Conservation (phyloP, 2,797 vertebrate genomes). For the Echeneis naucrates region DNA sequence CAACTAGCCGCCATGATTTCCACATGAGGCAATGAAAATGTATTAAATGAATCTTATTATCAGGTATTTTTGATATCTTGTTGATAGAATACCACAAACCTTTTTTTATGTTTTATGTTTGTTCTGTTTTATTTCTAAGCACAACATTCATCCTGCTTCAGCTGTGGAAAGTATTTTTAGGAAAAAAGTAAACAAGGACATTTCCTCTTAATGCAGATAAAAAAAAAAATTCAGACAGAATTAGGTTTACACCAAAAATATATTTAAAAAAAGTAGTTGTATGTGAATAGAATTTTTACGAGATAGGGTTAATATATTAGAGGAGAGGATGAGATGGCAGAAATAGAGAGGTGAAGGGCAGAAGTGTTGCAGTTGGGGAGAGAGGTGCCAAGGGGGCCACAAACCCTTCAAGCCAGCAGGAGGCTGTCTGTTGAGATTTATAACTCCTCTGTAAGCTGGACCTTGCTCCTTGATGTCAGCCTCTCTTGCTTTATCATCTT, state of each 20-base stretch:
- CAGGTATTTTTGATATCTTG: neutral
- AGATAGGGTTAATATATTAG: constrained; percentile 20
- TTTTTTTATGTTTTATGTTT: too few relatives aligned
- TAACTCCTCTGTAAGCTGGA: constrained; percentile 53
- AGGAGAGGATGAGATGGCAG: constrained; percentile 24
- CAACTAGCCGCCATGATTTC: neutral
- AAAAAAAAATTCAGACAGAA: constrained; percentile 9
- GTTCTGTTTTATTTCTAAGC: too few relatives aligned
- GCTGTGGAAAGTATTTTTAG: neutral
- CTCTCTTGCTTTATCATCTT: constrained; percentile 54
- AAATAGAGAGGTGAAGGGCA: constrained; percentile 34
- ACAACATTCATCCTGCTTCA: neutral
- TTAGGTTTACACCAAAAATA: neutral
- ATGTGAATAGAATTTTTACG: neutral
- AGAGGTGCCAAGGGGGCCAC: constrained; percentile 60
- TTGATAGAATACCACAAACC: neutral
- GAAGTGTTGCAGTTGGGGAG: constrained; percentile 25
- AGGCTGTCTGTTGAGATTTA: constrained; percentile 68
- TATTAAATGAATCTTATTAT: neutral
- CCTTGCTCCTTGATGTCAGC: constrained; percentile 64
- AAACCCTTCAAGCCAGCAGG: constrained; percentile 61
- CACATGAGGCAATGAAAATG: neutral
- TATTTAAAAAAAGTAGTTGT: constrained; percentile 4
- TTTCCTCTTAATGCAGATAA: constrained; percentile 12
- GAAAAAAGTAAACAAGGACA: neutral